A percentile compares a stretch with the other conserved stretches of the same genome.
Evolutionary conservation across 2,888 invertebrate genomes (phyloP).

Genomic region (Harpalus rufipes): DNA sequence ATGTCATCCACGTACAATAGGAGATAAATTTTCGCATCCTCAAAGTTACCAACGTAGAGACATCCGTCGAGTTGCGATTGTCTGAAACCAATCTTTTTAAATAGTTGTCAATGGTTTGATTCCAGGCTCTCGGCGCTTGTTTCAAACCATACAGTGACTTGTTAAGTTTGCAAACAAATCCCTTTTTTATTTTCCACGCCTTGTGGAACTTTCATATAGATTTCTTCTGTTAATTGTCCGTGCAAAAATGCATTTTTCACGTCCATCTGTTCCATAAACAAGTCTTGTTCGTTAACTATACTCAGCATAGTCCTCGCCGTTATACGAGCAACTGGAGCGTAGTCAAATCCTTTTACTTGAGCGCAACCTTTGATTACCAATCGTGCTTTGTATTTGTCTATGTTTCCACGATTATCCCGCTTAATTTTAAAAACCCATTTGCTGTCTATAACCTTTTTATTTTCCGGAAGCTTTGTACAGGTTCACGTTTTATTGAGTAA

Average conservation of each 20-base stretch:
- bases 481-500: constrained; percentile 57
- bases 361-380: constrained; percentile 45
- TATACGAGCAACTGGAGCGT: constrained; percentile 22
- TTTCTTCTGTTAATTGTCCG: constrained; percentile 24
- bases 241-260: constrained; percentile 31
- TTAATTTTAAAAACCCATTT: constrained; percentile 70
- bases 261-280: constrained; percentile 25
- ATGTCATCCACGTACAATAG: constrained; percentile 72
- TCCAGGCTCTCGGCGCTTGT: constrained; percentile 16
- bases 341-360: constrained; percentile 68
- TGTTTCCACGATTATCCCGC: constrained; percentile 64
- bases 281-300: constrained; percentile 10
- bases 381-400: constrained; percentile 38
- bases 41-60: not conserved
- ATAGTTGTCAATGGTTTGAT: constrained; percentile 3
- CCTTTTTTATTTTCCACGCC: not conserved
- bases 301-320: not conserved
- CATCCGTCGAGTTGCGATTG: not conserved
- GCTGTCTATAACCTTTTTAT: constrained; percentile 57
- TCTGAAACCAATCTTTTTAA: not conserved
- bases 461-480: constrained; percentile 25
- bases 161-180: constrained; percentile 23
- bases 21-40: constrained; percentile 67
- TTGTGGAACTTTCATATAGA: constrained; percentile 10
- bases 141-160: constrained; percentile 16